Evolutionary conservation across 2,888 invertebrate genomes (phyloP).

Genomic region (Calliphora vomitoria): DNA sequence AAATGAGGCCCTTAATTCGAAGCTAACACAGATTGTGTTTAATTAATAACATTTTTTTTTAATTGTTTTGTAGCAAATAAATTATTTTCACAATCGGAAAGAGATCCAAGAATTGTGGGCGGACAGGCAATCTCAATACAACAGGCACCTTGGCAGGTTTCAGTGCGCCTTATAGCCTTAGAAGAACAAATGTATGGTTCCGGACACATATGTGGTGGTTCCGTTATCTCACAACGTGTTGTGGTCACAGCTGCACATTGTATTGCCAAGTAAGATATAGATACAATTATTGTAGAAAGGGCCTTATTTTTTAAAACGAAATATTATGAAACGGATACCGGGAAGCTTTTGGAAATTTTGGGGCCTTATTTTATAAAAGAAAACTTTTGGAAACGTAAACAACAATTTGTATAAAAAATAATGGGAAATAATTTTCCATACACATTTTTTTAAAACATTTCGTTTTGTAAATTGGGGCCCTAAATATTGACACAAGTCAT

Average conservation of each 20-base stretch:
- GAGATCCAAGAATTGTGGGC: constrained; percentile 77
- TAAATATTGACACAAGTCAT: too few relatives aligned
- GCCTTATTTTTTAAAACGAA: not conserved
- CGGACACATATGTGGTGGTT: constrained; percentile 80
- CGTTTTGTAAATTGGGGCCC: too few relatives aligned
- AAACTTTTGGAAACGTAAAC: too few relatives aligned
- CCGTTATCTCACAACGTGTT: constrained; percentile 76
- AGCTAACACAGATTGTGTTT: too few relatives aligned
- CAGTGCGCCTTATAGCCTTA: constrained; percentile 76
- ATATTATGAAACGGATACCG: too few relatives aligned
- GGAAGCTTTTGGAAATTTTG: too few relatives aligned
- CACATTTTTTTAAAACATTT: too few relatives aligned
- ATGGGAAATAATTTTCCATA: too few relatives aligned
- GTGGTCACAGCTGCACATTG: constrained; percentile 78
- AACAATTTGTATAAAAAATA: too few relatives aligned
- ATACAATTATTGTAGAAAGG: not conserved
- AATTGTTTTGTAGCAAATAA: constrained; percentile 25
- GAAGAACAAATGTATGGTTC: constrained; percentile 74
- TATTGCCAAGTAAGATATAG: constrained; percentile 73
- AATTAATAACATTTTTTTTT: too few relatives aligned
- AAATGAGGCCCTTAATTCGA: too few relatives aligned
- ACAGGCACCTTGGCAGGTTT: constrained; percentile 78
- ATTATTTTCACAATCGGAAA: constrained; percentile 38
- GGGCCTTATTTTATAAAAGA: too few relatives aligned
- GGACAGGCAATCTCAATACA: constrained; percentile 74